These are phyloP conservation scores for Hylaeus anthracinus DNA, from an alignment of 1,140 invertebrate species.

Conservation along the genomic window DNA sequence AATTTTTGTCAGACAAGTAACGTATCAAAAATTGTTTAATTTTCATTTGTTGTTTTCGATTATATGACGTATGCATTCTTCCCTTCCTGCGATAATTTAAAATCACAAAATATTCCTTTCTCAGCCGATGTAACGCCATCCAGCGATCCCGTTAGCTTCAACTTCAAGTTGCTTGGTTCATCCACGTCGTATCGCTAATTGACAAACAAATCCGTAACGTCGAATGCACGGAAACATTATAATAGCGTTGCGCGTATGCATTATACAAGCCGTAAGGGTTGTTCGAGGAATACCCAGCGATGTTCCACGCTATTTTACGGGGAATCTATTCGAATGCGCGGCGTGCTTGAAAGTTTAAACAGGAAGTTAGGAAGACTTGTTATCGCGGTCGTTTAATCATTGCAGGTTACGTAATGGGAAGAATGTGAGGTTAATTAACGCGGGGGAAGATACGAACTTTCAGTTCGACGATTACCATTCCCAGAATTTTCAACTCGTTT, in stretches of 20 bases:
- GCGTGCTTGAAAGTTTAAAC: constrained; percentile 42
- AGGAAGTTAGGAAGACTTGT: constrained; percentile 44
- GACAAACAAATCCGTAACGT: constrained; percentile 12
- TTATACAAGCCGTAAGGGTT: background rate
- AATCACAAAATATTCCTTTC: too few species aligned
- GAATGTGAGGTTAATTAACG: constrained; percentile 44
- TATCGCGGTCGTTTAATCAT: constrained; percentile 45
- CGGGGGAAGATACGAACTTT: constrained; percentile 22
- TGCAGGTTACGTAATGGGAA: constrained; percentile 32
- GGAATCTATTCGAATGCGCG: constrained; percentile 38
- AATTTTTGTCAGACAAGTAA: too few species aligned
- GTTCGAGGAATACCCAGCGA: background rate
- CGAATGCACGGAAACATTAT: background rate
- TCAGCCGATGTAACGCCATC: too few species aligned
- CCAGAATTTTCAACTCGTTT: constrained; percentile 34
- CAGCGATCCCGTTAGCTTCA: background rate
- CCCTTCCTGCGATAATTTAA: too few species aligned
- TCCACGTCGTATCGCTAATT: background rate
- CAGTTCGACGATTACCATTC: constrained; percentile 1
- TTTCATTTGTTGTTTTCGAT: too few species aligned
- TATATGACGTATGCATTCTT: too few species aligned
- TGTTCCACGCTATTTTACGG: constrained; percentile 16
- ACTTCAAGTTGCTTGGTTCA: background rate
- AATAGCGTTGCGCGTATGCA: background rate
- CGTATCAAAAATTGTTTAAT: too few species aligned